Evolutionary conservation across 2,888 invertebrate genomes (phyloP).

Genomic region (Euclidia mi): DNA sequence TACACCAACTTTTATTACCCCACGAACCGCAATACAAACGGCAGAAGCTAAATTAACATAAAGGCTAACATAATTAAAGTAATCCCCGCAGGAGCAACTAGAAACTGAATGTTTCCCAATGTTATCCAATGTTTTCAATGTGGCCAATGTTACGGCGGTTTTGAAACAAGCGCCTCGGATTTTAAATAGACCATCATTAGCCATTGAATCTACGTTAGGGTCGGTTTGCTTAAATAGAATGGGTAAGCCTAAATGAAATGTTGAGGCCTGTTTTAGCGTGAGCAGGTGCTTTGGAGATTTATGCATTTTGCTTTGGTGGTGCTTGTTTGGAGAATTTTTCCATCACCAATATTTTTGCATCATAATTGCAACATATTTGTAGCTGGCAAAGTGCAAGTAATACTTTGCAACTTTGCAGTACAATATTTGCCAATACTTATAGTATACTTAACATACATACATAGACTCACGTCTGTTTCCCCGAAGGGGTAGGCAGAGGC

Average conservation of each 20-base stretch:
- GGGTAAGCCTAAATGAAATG: slow-evolving; percentile 18
- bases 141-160: slow-evolving; percentile 26
- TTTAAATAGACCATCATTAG: slow-evolving; percentile 61
- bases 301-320: no score
- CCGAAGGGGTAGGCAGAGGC: no score
- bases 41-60: slow-evolving; percentile 39
- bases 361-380: no score
- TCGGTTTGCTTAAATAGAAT: slow-evolving; percentile 48
- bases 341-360: no score
- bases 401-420: no score
- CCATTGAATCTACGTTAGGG: slow-evolving; percentile 50
- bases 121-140: no score
- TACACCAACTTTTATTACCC: slow-evolving; percentile 17
- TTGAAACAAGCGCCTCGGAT: slow-evolving; percentile 56
- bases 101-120: slow-evolving; percentile 25
- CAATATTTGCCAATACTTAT: no score
- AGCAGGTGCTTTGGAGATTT: no score
- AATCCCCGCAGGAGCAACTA: slow-evolving; percentile 36
- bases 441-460: no score
- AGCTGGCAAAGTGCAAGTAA: no score
- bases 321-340: no score
- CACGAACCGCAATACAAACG: slow-evolving; percentile 22
- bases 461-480: no score
- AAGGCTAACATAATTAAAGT: slow-evolving; percentile 39
- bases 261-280: background rate